Percentiles rank a stretch among this genome's conserved stretches.
Evolutionary conservation across 2,888 invertebrate species (phyloP).

Genomic region (Reticulitermes lucifugus): DNA sequence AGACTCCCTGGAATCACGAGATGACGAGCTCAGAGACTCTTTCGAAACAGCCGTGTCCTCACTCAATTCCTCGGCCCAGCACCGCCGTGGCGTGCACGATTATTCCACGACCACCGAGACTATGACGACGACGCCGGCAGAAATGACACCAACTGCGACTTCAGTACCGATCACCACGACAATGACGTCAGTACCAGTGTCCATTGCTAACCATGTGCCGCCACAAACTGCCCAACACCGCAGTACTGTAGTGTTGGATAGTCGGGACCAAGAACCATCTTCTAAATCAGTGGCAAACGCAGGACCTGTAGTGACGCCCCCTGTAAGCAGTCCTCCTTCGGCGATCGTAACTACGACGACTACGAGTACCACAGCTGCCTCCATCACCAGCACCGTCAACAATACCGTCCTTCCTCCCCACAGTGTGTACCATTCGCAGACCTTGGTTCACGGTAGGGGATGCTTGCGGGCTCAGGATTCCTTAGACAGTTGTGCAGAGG

Average conservation of each 20-base stretch:
- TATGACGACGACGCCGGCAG: conserved; percentile 25
- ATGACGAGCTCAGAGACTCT: conserved; percentile 69
- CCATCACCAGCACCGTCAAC: conserved; percentile 15
- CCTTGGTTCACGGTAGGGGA: conserved; percentile 44
- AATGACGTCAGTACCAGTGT: background rate
- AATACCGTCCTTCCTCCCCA: conserved; percentile 39
- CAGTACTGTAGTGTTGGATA: conserved; percentile 65
- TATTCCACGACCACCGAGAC: conserved; percentile 54
- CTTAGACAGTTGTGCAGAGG: conserved; percentile 65
- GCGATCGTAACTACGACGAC: conserved; percentile 64
- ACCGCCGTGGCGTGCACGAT: conserved; percentile 45
- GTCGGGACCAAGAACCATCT: conserved; percentile 52
- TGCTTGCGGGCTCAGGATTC: conserved; percentile 63
- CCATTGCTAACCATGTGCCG: conserved; percentile 44
- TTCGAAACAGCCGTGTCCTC: conserved; percentile 69
- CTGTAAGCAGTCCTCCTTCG: conserved; percentile 60
- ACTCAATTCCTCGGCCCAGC: conserved; percentile 62
- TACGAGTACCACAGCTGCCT: conserved; percentile 56
- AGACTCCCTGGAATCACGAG: conserved; percentile 68
- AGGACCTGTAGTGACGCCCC: conserved; percentile 62
- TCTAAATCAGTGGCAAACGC: conserved; percentile 59
- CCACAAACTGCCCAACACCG: conserved; percentile 59
- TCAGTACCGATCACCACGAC: conserved; percentile 60
- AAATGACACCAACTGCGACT: conserved; percentile 60
- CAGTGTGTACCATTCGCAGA: conserved; percentile 28